phyloP scores from a whole-genome alignment of 2,888 invertebrate species.

The Microdon myrmicae region DNA sequence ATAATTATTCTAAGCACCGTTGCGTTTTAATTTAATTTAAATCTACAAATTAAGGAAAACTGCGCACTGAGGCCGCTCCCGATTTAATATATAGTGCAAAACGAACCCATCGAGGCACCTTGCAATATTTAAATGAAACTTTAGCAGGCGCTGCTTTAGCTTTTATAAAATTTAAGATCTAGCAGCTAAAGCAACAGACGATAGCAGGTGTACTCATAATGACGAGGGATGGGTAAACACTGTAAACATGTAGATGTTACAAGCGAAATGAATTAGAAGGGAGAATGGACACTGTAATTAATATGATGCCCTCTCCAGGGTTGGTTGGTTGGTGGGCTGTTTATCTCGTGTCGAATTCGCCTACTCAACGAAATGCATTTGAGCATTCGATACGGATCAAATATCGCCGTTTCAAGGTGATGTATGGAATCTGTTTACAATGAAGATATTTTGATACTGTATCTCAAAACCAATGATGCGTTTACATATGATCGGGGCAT shows the following conservation, averaged over 20 bases:
- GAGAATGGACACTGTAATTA: slow-evolving; percentile 33
- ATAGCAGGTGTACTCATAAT: slow-evolving; percentile 1
- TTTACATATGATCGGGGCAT: slow-evolving; percentile 1
- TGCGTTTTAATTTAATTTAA: slow-evolving; percentile 39
- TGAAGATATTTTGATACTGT: slow-evolving; percentile 1
- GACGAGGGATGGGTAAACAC: slow-evolving; percentile 5
- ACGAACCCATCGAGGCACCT: slow-evolving; percentile 51
- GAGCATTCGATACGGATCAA: slow-evolving; percentile 30
- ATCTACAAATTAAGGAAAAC: slow-evolving; percentile 16
- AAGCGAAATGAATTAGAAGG: slow-evolving; percentile 19
- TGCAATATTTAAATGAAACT: slow-evolving; percentile 53
- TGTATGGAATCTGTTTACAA: slow-evolving; percentile 23
- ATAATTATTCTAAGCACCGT: slow-evolving; percentile 22
- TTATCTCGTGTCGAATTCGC: slow-evolving; percentile 4
- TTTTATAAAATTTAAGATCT: slow-evolving; percentile 48
- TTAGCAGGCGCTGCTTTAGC: slow-evolving; percentile 44
- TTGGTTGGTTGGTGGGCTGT: not conserved
- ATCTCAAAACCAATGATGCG: slow-evolving; percentile 17
- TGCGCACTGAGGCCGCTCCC: slow-evolving; percentile 34
- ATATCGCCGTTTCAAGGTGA: slow-evolving; percentile 18
- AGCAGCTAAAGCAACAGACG: slow-evolving; percentile 5
- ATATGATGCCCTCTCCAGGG: slow-evolving; percentile 37
- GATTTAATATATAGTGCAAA: slow-evolving; percentile 24
- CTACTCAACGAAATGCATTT: slow-evolving; percentile 14
- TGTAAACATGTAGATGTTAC: slow-evolving; percentile 19